Evolutionary conservation across 2,888 invertebrate species (phyloP).

Genomic region (Nomada lathburiana): DNA sequence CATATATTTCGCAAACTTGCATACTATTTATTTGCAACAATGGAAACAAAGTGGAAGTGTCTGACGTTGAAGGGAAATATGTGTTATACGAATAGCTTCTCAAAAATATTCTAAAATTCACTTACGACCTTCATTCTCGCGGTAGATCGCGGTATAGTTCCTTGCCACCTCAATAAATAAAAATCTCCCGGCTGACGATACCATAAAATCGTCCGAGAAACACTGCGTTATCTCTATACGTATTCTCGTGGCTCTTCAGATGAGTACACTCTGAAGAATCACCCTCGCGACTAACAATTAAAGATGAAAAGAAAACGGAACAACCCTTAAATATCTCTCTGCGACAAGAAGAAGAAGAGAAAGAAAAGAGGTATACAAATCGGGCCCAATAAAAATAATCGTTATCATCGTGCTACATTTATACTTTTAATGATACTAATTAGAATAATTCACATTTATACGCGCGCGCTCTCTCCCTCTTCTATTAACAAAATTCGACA

Average conservation of each 20-base stretch:
- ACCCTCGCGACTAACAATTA: conserved; percentile 20
- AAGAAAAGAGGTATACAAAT: conserved; percentile 31
- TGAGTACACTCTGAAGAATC: conserved; percentile 20
- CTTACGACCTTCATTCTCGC: conserved; percentile 23
- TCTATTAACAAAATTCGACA: conserved; percentile 38
- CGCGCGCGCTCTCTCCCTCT: neutral
- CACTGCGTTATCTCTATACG: conserved; percentile 7
- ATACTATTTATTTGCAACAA: conserved; percentile 30
- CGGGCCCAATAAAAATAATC: conserved; percentile 28
- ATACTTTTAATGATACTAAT: conserved; percentile 40
- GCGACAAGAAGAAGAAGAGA: conserved; percentile 12
- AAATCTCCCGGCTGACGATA: conserved; percentile 44
- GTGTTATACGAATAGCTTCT: conserved; percentile 9
- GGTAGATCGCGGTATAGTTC: conserved; percentile 1
- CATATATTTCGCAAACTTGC: conserved; percentile 19
- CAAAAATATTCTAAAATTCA: conserved; percentile 26
- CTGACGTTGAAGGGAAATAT: conserved; percentile 16
- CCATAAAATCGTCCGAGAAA: conserved; percentile 44
- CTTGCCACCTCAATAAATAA: conserved; percentile 51
- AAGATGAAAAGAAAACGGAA: neutral
- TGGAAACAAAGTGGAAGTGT: conserved; percentile 19
- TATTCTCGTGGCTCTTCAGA: conserved; percentile 9
- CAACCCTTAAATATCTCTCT: conserved; percentile 5
- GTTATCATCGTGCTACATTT: conserved; percentile 35
- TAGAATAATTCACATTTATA: conserved; percentile 23